Percentiles rank a stretch among this genome's conserved stretches.
phyloP scores from a whole-genome alignment of 2,113 vertebrate genomes.

The Pangasianodon hypophthalmus region DNA sequence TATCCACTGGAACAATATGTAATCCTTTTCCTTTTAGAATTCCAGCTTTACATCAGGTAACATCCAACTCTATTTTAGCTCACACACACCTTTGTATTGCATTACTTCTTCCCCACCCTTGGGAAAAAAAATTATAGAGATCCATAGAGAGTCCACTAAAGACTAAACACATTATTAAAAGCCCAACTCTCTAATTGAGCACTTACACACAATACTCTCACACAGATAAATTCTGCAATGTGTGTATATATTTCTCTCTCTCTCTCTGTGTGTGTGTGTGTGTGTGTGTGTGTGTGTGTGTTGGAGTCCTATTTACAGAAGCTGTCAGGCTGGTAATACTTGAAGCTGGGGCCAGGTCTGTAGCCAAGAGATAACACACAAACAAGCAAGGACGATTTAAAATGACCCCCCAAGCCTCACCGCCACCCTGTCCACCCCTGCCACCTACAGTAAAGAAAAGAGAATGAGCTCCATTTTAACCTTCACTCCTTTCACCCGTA shows the following conservation, averaged over 20 bases:
- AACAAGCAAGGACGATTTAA: conserved; percentile 9
- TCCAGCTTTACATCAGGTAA: neutral
- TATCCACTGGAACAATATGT: neutral
- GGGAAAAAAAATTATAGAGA: neutral
- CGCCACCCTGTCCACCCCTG: neutral
- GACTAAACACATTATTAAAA: neutral
- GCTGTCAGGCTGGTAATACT: conserved; percentile 21
- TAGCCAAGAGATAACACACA: conserved; percentile 31
- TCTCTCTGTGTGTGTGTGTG: neutral
- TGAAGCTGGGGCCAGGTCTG: neutral
- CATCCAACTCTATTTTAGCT: neutral
- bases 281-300: conserved; percentile 4
- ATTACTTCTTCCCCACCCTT: neutral
- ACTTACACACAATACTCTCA: neutral
- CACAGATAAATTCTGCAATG: neutral
- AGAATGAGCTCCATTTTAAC: neutral
- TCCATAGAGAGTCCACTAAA: neutral
- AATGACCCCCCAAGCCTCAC: conserved; percentile 4
- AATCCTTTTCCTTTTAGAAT: neutral
- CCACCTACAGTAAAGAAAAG: neutral
- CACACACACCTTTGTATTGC: neutral
- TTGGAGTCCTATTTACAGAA: conserved; percentile 17
- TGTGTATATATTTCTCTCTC: neutral
- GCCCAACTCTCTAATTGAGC: neutral
- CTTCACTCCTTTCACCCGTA: neutral